Conservation (phyloP, 2,797 vertebrate species). For the Hirundo rustica region DNA sequence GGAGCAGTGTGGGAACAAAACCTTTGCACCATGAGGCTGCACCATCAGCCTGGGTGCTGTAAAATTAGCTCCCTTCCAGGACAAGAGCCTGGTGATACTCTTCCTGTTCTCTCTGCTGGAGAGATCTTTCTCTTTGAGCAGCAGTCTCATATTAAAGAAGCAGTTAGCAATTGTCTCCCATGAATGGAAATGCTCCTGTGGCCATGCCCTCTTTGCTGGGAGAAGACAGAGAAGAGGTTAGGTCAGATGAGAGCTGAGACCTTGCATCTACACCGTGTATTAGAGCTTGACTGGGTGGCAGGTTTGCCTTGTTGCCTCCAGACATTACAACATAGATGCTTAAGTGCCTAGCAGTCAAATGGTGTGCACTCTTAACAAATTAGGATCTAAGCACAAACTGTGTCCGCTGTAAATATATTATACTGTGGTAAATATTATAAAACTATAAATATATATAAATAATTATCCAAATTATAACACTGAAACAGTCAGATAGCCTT, state of each 20-base stretch:
- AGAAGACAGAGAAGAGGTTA: not conserved
- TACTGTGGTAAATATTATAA: not conserved
- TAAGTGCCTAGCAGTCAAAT: not conserved
- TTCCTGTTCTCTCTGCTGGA: not conserved
- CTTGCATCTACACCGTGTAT: fast-evolving
- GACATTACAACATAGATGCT: not conserved
- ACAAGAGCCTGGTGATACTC: not conserved
- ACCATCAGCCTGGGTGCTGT: not conserved
- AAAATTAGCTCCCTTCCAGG: not conserved
- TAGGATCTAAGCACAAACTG: not conserved
- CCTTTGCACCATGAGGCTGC: fast-evolving
- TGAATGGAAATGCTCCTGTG: not conserved
- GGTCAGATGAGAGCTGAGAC: not conserved
- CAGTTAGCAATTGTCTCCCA: not conserved
- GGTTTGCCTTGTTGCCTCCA: not conserved
- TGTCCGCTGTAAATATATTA: not conserved
- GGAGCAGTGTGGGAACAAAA: not conserved
- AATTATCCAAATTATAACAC: not conserved
- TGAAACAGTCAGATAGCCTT: not conserved
- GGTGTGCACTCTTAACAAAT: not conserved
- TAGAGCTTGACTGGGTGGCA: not conserved
- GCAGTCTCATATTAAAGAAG: not conserved
- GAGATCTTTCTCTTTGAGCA: not conserved
- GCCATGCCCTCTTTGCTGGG: not conserved
- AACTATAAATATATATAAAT: not conserved